Evolutionary conservation across 2,888 invertebrate species (phyloP).

Genomic region (Troides aeacus): DNA sequence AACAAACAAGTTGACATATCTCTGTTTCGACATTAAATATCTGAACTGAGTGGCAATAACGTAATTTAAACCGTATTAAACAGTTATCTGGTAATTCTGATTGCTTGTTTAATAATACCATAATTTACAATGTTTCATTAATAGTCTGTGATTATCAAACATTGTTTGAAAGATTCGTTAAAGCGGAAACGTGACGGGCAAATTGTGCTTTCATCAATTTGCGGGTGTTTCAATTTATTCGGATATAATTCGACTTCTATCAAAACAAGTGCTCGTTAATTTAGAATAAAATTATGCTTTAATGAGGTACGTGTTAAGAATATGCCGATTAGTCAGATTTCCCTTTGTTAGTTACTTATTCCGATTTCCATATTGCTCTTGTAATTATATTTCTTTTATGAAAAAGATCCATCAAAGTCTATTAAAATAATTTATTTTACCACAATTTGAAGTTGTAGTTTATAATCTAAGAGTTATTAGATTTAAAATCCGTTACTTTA

Average conservation of each 20-base stretch:
- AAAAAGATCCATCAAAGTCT: not conserved
- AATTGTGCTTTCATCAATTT: slow-evolving; percentile 20
- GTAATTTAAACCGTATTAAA: not conserved
- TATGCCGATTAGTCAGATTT: not conserved
- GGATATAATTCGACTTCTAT: slow-evolving; percentile 2
- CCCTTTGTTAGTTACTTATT: not conserved
- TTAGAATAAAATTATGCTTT: slow-evolving; percentile 16
- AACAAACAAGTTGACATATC: not conserved
- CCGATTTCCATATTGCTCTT: not conserved
- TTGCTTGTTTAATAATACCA: not conserved
- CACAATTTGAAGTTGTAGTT: no score
- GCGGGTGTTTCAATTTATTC: slow-evolving; percentile 13
- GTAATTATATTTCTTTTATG: not conserved
- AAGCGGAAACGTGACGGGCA: slow-evolving; percentile 16
- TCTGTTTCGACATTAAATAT: not conserved
- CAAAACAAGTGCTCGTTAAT: slow-evolving; percentile 22
- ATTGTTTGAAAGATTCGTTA: slow-evolving; percentile 19
- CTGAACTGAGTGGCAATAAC: no score
- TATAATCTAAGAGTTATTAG: no score
- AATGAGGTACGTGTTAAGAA: slow-evolving; percentile 22
- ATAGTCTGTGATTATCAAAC: slow-evolving; percentile 1
- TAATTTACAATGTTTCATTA: slow-evolving; percentile 8
- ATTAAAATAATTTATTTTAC: not conserved
- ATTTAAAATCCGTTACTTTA: no score
- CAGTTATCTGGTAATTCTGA: not conserved